Percentiles rank a stretch among this genome's conserved stretches.
Evolutionary conservation across 2,797 vertebrate genomes (phyloP).

Genomic region (Sebastes vulpes): DNA sequence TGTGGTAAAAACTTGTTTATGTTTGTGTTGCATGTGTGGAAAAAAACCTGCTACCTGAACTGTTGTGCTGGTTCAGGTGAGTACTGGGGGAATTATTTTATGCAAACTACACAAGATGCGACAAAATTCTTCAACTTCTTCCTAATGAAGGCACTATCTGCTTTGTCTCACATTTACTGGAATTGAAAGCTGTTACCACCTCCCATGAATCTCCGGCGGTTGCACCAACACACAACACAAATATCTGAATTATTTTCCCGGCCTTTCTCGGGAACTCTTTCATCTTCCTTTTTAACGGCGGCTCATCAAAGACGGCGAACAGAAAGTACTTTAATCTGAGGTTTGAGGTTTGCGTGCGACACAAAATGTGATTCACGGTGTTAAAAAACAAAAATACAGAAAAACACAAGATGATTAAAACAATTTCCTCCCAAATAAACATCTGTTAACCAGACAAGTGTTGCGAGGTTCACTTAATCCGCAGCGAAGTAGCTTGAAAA

Average conservation of each 20-base stretch:
- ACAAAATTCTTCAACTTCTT: not conserved
- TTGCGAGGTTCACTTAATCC: constrained; percentile 17
- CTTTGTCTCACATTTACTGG: constrained; percentile 10
- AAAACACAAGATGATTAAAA: constrained; percentile 42
- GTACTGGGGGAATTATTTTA: not conserved
- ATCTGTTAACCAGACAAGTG: constrained; percentile 59
- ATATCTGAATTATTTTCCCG: constrained; percentile 8
- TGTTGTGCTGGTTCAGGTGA: not conserved
- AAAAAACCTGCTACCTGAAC: constrained; percentile 25
- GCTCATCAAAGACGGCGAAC: constrained; percentile 23
- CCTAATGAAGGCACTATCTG: not conserved
- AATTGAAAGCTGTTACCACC: constrained; percentile 23
- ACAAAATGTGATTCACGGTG: constrained; percentile 28
- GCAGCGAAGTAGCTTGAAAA: constrained; percentile 9
- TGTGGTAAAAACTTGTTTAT: not conserved
- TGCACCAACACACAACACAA: constrained; percentile 18
- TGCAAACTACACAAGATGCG: not conserved
- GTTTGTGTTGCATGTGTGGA: not conserved
- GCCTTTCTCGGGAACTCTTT: constrained; percentile 21
- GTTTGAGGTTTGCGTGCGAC: constrained; percentile 46
- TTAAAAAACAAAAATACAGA: constrained; percentile 12
- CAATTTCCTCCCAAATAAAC: constrained; percentile 22
- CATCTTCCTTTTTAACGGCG: constrained; percentile 13
- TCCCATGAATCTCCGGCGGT: constrained; percentile 1
- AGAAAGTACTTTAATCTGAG: constrained; percentile 10